Conservation (phyloP, 2,113 vertebrate species). For the Paralichthys olivaceus region DNA sequence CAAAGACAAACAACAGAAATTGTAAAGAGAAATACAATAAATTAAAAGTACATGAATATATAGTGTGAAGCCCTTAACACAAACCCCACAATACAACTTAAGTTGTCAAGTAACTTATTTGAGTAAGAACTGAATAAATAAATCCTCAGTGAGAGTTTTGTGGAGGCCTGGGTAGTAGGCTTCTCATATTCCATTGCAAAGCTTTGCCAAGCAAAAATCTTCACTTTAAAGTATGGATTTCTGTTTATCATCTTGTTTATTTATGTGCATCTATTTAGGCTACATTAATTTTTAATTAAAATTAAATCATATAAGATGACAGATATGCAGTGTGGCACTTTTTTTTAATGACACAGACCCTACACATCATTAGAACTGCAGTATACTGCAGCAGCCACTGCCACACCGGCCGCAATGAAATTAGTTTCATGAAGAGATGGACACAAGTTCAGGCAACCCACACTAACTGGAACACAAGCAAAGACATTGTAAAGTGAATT, state of each 20-base stretch:
- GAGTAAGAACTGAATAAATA: neutral
- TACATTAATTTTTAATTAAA: neutral
- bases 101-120: neutral
- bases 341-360: neutral
- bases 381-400: neutral
- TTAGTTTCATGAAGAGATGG: neutral
- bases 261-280: neutral
- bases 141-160: neutral
- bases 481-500: neutral
- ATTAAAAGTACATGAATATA: neutral
- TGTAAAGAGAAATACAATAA: neutral
- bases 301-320: neutral
- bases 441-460: neutral
- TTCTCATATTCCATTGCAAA: neutral
- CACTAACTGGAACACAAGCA: neutral
- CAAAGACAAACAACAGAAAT: no score
- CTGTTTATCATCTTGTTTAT: neutral
- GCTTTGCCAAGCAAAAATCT: neutral
- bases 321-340: neutral
- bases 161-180: no score
- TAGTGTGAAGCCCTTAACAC: no score
- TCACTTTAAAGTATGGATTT: neutral
- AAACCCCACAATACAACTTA: neutral
- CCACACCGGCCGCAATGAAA: neutral
- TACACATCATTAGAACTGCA: no score